Evolutionary conservation across 2,113 vertebrate species (phyloP), one percentile per base, ranked within the genome.

Genomic region (Hemichromis elongatus): DNA sequence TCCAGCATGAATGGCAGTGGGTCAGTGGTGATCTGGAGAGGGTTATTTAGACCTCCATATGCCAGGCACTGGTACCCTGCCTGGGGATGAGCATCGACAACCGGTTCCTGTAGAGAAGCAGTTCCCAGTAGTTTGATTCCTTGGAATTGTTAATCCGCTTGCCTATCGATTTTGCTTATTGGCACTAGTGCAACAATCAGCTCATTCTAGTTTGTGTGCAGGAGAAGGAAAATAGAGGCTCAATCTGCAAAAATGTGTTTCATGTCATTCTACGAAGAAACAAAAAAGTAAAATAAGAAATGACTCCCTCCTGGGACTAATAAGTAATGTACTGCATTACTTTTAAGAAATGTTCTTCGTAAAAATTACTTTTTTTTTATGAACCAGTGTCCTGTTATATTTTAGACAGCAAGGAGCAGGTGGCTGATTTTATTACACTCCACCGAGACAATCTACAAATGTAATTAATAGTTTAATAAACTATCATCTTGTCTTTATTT

Each of bases 161-260:
- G 14, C 2, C 0, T 2, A 9, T 6, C 14, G 5, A 59, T 1
- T 59, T 30, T 5, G 0, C 14, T 5, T 18, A 3, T 26, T 30
- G 28, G 28, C 28, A 28, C 28, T 4, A 28, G 55, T 57, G 55
- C 55, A 30, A 57, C 7, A 16, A 2, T 30, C 26, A 30, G 1
- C 56, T 59, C 56, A 18, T 18, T 59, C 56, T 30, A 30, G 14
- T 57, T 57, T 1, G 3, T 18, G 26, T 57, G 56, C 56, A 57
- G 55, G 54, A 56, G 13, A 57, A 30, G 55, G 2, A 57, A 0
- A 57, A 30, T 5, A 13, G 55, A 0, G 56, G 0, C 56, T 57
- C 14, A 57, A 0, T 5, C 56, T 57, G 26, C 26, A 57, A 57
- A 2, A 0, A 5, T 37, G 9, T 9, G 55, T 57, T 57, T 57